Evolutionary conservation across 2,797 vertebrate species (phyloP).

Genomic region (Amblyraja radiata): DNA sequence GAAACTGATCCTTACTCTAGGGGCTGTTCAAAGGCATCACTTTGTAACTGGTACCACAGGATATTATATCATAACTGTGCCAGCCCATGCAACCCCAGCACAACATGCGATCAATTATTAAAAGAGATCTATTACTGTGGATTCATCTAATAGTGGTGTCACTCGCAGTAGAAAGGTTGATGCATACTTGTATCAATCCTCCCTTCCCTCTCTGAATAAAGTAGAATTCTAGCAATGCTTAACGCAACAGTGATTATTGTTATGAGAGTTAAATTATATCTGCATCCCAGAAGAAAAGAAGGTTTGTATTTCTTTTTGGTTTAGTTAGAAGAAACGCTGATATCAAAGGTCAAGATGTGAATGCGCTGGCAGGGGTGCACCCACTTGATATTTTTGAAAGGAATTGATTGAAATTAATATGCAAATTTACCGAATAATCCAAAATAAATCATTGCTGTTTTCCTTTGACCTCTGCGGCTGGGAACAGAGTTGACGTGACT

Average conservation of each 20-base stretch:
- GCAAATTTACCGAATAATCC: constrained; percentile 19
- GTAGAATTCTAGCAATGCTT: not conserved
- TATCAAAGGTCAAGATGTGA: constrained; percentile 6
- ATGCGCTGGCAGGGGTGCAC: not conserved
- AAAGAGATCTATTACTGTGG: constrained; percentile 22
- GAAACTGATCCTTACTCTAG: constrained; percentile 20
- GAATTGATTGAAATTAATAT: constrained; percentile 31
- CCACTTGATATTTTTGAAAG: constrained; percentile 15
- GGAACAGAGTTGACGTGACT: not conserved
- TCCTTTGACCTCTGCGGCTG: not conserved
- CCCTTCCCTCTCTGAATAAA: not conserved
- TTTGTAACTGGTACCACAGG: constrained; percentile 34
- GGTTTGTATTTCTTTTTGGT: not conserved
- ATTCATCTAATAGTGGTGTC: constrained; percentile 16
- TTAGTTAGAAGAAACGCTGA: not conserved
- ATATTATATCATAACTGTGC: constrained; percentile 34
- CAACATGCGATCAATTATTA: constrained; percentile 36
- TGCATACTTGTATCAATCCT: not conserved
- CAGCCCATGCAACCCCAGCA: constrained; percentile 32
- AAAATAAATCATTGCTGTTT: constrained; percentile 8
- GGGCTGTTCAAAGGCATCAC: constrained; percentile 11
- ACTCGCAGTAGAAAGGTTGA: constrained; percentile 7
- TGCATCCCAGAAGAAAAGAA: not conserved
- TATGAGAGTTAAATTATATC: constrained; percentile 3
- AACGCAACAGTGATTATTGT: not conserved